phyloP scores from a whole-genome alignment of 1,140 invertebrate genomes.

The Drosophila erecta region DNA sequence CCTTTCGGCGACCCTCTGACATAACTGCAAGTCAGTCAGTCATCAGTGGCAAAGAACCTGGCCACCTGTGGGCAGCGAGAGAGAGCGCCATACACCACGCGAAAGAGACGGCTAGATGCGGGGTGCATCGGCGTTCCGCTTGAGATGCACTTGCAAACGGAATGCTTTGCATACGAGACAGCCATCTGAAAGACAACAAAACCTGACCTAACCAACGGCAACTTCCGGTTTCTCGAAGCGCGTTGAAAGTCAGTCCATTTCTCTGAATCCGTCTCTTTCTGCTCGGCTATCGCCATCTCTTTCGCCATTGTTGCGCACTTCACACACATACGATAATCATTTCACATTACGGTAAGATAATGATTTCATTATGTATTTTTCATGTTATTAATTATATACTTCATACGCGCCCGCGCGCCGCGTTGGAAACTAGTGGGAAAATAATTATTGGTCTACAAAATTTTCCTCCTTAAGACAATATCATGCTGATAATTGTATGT shows the following conservation, averaged over 20 bases:
- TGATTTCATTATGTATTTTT: conserved; percentile 83
- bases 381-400: conserved; percentile 81
- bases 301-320: conserved; percentile 70
- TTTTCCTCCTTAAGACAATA: conserved; percentile 60
- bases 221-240: conserved; percentile 40
- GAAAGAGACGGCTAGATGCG: background rate
- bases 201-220: conserved; percentile 67
- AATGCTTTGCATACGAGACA: conserved; percentile 61
- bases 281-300: conserved; percentile 10
- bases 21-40: conserved; percentile 73
- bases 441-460: conserved; percentile 80
- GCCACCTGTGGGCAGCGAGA: conserved; percentile 58
- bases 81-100: background rate
- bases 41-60: conserved; percentile 60
- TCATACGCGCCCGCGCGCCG: conserved; percentile 3
- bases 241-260: conserved; percentile 31
- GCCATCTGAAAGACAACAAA: conserved; percentile 27
- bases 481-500: conserved; percentile 74
- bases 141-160: conserved; percentile 53
- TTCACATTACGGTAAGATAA: conserved; percentile 81
- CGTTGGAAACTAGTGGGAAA: conserved; percentile 69
- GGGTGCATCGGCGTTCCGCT: conserved; percentile 66
- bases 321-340: conserved; percentile 79
- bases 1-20: conserved; percentile 41
- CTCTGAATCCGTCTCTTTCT: background rate